These are phyloP conservation scores for Lampris incognitus DNA, from an alignment of 2,113 vertebrate species.

Conservation along the genomic window DNA sequence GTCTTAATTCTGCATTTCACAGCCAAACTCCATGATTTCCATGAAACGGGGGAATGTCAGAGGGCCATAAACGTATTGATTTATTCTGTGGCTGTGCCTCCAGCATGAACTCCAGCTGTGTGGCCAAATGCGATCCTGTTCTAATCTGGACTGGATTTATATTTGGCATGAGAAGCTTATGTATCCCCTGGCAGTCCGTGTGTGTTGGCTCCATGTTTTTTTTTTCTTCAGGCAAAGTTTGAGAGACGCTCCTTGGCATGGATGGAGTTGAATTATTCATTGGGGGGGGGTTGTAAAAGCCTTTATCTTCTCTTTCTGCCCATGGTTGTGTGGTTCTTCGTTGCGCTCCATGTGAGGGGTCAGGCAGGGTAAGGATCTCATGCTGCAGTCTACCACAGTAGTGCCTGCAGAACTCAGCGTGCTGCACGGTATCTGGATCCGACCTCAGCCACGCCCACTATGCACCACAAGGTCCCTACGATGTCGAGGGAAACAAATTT, in stretches of 20 bases:
- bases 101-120: constrained; percentile 43
- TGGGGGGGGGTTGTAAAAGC: constrained; percentile 53
- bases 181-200: constrained; percentile 43
- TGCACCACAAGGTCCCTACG: no score
- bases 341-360: constrained; percentile 35
- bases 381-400: no score
- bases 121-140: constrained; percentile 53
- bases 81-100: constrained; percentile 21
- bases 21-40: not conserved
- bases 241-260: constrained; percentile 52
- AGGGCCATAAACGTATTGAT: constrained; percentile 11
- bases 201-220: constrained; percentile 54
- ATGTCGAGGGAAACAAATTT: no score
- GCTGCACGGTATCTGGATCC: no score
- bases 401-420: no score
- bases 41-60: not conserved
- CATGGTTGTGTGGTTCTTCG: constrained; percentile 32
- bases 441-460: no score
- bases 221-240: constrained; percentile 57
- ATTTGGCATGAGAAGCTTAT: constrained; percentile 54
- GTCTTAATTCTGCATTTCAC: no score
- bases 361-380: constrained; percentile 39
- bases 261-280: constrained; percentile 70
- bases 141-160: constrained; percentile 57
- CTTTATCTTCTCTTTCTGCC: constrained; percentile 59